Evolutionary conservation across 2,888 invertebrate genomes (phyloP), one percentile per base, ranked within the genome.

Genomic region (Eilema griseolum): DNA sequence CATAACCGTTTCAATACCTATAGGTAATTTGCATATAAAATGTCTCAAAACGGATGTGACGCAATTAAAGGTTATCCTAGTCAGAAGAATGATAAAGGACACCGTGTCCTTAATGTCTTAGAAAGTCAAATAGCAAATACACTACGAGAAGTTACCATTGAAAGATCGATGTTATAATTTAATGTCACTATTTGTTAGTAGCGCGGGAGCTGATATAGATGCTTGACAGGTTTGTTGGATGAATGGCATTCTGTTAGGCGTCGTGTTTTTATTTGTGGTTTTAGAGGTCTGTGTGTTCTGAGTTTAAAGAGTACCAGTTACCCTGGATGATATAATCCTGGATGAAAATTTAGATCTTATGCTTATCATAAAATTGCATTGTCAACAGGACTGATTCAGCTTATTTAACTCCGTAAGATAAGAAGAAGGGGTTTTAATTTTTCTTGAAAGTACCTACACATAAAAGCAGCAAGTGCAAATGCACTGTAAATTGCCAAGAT

Each of bases 81-180:
- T 66, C 23, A 23, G 37, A 64, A 79, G 64, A 80, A 16, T 61
- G 12, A 52, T 67, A 46, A 72, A 77, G 80, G 82, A 77, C 68
- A 72, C 57, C 3, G 69, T 69, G 79, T 76, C 75, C 74, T 82
- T 74, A 26, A 73, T 74, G 63, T 57, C 69, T 73, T 72, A 73
- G 76, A 82, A 61, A 74, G 74, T 78, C 1, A 66, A 61, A 71
- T 73, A 60, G 26, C 70, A 41, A 76, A 75, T 79, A 66, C 60
- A 69, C 61, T 52, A 72, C 62, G 60, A 62, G 31, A 62, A 74
- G 61, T 66, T 75, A 73, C 76, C 69, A 57, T 31, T 70, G 31
- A 62, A 16, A 66, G 67, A 70, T 73, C 62, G 77, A 82, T 77
- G 61, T 76, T 83, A 82, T 83, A 81, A 71, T 73, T 77, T 74